Percentiles rank a stretch among this genome's conserved stretches.
phyloP scores from a whole-genome alignment of 2,888 invertebrate species.

The Eledone cirrhosa region DNA sequence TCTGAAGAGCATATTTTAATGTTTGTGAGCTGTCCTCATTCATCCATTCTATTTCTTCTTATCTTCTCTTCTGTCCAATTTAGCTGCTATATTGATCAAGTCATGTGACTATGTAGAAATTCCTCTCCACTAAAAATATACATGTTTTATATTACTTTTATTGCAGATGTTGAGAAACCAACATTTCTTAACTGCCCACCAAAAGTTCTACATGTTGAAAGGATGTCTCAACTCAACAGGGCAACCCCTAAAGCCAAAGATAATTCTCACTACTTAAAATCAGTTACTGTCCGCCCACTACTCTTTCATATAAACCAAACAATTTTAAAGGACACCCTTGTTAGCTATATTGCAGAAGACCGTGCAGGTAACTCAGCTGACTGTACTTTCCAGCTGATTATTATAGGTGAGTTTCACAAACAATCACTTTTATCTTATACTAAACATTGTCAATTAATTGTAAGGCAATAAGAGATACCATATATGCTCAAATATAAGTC shows the following conservation, averaged over 20 bases:
- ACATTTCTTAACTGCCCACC: conserved; percentile 40
- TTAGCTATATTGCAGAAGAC: conserved; percentile 42
- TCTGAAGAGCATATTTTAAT: too few relatives aligned
- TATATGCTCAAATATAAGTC: too few relatives aligned
- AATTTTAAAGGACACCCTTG: conserved; percentile 27
- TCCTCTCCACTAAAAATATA: too few relatives aligned
- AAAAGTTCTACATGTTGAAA: conserved; percentile 19
- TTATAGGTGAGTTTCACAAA: conserved; percentile 32
- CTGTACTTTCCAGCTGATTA: conserved; percentile 33
- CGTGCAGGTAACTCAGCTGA: conserved; percentile 24
- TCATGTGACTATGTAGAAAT: too few relatives aligned
- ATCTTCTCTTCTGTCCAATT: too few relatives aligned
- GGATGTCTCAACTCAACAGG: conserved; percentile 33
- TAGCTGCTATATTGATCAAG: too few relatives aligned
- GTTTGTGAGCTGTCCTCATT: too few relatives aligned
- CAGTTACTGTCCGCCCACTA: conserved; percentile 31
- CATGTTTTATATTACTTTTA: not conserved
- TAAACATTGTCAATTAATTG: too few relatives aligned
- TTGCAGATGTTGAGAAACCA: conserved; percentile 44
- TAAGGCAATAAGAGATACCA: too few relatives aligned
- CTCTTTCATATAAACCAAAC: conserved; percentile 36
- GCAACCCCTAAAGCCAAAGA: conserved; percentile 37
- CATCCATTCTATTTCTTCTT: too few relatives aligned
- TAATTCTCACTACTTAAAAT: conserved; percentile 36
- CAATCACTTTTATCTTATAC: too few relatives aligned